Percentiles rank a stretch among this genome's conserved stretches.
These are phyloP conservation scores for Chironomus tepperi DNA, from an alignment of 1,140 invertebrate genomes.

Conservation along the genomic window DNA sequence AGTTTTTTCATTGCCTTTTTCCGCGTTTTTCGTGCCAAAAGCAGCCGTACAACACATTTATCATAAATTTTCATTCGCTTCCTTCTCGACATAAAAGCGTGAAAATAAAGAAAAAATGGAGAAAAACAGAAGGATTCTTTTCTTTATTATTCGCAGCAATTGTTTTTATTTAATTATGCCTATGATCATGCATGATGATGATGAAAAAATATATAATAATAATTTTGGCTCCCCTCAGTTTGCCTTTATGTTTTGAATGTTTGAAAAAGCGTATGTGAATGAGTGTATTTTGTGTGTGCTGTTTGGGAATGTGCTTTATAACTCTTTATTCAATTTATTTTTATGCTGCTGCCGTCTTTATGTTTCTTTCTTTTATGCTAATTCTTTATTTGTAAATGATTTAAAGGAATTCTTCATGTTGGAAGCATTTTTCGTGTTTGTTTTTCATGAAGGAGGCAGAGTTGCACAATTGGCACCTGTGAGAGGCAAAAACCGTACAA, in stretches of 20 bases:
- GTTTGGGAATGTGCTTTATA: too few species aligned
- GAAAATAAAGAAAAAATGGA: neutral
- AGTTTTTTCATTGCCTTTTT: neutral
- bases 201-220: constrained; percentile 1
- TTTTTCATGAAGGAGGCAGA: too few species aligned
- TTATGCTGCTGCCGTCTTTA: too few species aligned
- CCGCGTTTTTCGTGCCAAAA: constrained; percentile 8
- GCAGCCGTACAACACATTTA: constrained; percentile 6
- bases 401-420: too few species aligned
- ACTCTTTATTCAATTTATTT: too few species aligned
- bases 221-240: neutral
- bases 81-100: neutral
- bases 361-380: too few species aligned
- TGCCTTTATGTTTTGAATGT: neutral
- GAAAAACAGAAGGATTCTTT: neutral
- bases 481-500: too few species aligned
- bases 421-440: too few species aligned
- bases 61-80: neutral
- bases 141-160: neutral
- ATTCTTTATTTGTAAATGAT: too few species aligned
- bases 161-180: constrained; percentile 9
- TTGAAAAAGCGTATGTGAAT: neutral
- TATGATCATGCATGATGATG: neutral
- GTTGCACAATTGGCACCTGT: too few species aligned
- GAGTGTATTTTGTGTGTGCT: neutral